A percentile compares a stretch with the other conserved stretches of the same genome.
Evolutionary conservation across 2,113 vertebrate species (phyloP).

Genomic region (Rhinolophus ferrumequinum): DNA sequence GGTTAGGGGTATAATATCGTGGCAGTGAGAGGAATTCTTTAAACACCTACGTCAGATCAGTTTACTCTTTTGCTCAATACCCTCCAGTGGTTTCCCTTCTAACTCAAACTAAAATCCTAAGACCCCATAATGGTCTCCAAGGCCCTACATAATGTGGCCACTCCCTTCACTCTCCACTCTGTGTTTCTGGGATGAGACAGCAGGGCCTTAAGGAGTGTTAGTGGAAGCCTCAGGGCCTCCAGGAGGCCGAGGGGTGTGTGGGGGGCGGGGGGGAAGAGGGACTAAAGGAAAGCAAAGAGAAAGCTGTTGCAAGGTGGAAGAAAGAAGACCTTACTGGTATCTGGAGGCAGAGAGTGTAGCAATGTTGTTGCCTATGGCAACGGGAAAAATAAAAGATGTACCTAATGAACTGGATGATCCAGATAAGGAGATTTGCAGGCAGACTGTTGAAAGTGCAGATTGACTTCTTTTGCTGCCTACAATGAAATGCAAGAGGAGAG

Average conservation of each 20-base stretch:
- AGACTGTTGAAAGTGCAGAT: not conserved
- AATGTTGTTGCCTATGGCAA: not conserved
- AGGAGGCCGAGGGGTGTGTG: not conserved
- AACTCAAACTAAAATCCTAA: not conserved
- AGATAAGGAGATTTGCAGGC: constrained; percentile 18
- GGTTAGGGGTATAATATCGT: no score
- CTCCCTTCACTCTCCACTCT: not conserved
- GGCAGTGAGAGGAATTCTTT: not conserved
- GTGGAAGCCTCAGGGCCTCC: not conserved
- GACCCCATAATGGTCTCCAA: not conserved
- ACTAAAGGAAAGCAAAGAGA: constrained; percentile 11
- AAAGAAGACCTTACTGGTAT: not conserved
- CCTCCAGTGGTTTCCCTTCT: not conserved
- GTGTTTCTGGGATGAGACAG: not conserved
- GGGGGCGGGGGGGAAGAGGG: not conserved
- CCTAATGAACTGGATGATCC: constrained; percentile 31
- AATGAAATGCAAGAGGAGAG: constrained; percentile 37
- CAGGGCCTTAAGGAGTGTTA: not conserved
- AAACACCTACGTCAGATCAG: not conserved
- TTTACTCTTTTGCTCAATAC: not conserved
- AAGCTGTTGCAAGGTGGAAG: not conserved
- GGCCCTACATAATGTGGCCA: not conserved
- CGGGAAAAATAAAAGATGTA: not conserved
- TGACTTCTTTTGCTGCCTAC: not conserved
- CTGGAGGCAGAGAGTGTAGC: not conserved